These are phyloP conservation scores for Leucophora obtusa DNA, from an alignment of 2,888 invertebrate genomes.

Conservation along the genomic window DNA sequence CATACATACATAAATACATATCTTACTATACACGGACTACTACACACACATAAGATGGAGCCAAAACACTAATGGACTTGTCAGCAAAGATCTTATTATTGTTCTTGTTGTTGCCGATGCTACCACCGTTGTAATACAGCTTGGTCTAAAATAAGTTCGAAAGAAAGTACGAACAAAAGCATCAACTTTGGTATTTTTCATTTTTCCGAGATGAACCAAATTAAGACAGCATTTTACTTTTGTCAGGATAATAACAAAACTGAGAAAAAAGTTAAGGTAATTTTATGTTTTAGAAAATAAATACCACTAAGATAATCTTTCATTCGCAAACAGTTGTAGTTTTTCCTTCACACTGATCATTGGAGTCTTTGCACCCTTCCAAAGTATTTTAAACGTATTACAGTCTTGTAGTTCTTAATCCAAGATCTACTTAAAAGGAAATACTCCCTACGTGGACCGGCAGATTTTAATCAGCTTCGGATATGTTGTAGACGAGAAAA, in stretches of 20 bases:
- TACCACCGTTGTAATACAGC: neutral
- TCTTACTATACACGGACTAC: neutral
- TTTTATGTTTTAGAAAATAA: too few relatives aligned
- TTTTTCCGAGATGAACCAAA: neutral
- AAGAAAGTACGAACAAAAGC: neutral
- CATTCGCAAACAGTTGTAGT: too few relatives aligned
- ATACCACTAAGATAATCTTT: too few relatives aligned
- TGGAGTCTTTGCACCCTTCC: too few relatives aligned
- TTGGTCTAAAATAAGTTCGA: neutral
- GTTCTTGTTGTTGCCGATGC: constrained; percentile 5
- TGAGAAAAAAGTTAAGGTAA: neutral
- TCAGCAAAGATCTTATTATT: constrained; percentile 55
- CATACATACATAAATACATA: neutral
- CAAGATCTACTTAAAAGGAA: too few relatives aligned
- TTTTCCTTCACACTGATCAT: too few relatives aligned
- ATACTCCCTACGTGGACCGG: too few relatives aligned
- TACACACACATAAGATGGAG: constrained; percentile 38
- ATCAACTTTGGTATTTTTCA: neutral
- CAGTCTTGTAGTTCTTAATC: too few relatives aligned
- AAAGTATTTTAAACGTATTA: too few relatives aligned
- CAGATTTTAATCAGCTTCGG: too few relatives aligned
- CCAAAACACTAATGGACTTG: constrained; percentile 61
- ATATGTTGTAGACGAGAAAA: too few relatives aligned
- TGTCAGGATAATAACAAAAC: neutral
- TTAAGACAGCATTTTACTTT: neutral